Percentiles rank a stretch among this genome's conserved stretches.
phyloP scores from a whole-genome alignment of 2,113 vertebrate species.

The Nycticebus coucang region DNA sequence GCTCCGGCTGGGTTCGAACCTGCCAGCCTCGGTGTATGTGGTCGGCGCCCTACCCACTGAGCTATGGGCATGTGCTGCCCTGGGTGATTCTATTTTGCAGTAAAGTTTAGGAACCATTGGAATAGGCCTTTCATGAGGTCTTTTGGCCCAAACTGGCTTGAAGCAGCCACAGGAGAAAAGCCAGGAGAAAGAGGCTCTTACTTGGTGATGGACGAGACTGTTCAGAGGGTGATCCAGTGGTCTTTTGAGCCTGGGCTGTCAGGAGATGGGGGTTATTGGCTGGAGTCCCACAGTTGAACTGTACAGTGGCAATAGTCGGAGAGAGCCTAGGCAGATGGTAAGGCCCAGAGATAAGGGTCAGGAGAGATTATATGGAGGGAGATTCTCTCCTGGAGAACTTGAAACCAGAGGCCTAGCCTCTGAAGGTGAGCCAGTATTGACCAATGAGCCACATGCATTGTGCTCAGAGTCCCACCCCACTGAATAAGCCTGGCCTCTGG shows the following conservation, averaged over 20 bases:
- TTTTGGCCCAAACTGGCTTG: background rate
- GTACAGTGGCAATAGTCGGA: slow-evolving; percentile 24
- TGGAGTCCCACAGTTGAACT: slow-evolving; percentile 58
- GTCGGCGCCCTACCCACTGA: too few relatives aligned
- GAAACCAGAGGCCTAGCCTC: background rate
- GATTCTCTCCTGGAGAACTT: background rate
- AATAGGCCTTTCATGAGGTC: background rate
- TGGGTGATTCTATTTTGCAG: background rate
- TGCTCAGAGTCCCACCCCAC: background rate
- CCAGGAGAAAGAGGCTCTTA: slow-evolving; percentile 42
- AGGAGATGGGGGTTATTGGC: slow-evolving; percentile 37
- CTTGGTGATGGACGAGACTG: slow-evolving; percentile 46
- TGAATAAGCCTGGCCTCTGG: background rate
- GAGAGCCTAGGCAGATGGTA: slow-evolving; percentile 63
- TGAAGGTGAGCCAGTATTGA: background rate
- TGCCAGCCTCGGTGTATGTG: too few relatives aligned
- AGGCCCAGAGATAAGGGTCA: slow-evolving; percentile 31
- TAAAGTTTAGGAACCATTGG: background rate
- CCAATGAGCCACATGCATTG: background rate
- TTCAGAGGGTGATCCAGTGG: slow-evolving; percentile 32
- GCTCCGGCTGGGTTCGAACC: too few relatives aligned
- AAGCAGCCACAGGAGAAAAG: slow-evolving; percentile 18
- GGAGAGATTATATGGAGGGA: background rate
- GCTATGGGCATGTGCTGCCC: background rate
- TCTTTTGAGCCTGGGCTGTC: slow-evolving; percentile 6